Conservation (phyloP, 2,113 vertebrate species). For the Brachionichthys hirsutus region DNA sequence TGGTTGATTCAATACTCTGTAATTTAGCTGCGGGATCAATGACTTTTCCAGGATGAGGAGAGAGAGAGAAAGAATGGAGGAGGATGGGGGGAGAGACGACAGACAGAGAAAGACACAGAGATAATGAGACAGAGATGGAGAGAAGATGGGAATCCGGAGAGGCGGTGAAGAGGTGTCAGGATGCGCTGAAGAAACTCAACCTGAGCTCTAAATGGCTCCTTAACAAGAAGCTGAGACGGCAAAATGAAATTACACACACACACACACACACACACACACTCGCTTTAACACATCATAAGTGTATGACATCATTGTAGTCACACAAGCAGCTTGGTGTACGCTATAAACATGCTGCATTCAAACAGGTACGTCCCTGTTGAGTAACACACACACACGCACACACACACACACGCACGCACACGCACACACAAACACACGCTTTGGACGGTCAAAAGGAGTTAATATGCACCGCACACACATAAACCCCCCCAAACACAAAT, state of each 20-base stretch:
- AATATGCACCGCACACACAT: constrained; percentile 47
- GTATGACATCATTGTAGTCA: too few relatives aligned
- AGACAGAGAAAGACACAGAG: constrained; percentile 30
- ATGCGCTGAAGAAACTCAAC: constrained; percentile 59
- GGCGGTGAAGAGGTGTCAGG: constrained; percentile 57
- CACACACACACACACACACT: not conserved
- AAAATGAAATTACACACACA: constrained; percentile 62
- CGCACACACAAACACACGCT: constrained; percentile 16
- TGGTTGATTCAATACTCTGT: constrained; percentile 1
- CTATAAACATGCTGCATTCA: constrained; percentile 23
- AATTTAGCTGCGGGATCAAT: constrained; percentile 19
- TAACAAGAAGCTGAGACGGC: constrained; percentile 67
- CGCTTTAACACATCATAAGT: not conserved
- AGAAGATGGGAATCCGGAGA: constrained; percentile 56
- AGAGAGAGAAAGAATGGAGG: not conserved
- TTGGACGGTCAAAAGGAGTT: constrained; percentile 38
- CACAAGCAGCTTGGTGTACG: too few relatives aligned
- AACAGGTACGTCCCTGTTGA: constrained; percentile 25
- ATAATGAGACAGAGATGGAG: constrained; percentile 63
- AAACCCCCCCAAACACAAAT: constrained; percentile 30
- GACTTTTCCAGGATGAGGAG: not conserved
- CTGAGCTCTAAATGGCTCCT: constrained; percentile 66
- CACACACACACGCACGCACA: constrained; percentile 11
- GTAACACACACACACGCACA: constrained; percentile 1
- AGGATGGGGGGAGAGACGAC: constrained; percentile 25